Evolutionary conservation across 2,888 invertebrate species (phyloP).

Genomic region (Eudasyphora cyanicolor): DNA sequence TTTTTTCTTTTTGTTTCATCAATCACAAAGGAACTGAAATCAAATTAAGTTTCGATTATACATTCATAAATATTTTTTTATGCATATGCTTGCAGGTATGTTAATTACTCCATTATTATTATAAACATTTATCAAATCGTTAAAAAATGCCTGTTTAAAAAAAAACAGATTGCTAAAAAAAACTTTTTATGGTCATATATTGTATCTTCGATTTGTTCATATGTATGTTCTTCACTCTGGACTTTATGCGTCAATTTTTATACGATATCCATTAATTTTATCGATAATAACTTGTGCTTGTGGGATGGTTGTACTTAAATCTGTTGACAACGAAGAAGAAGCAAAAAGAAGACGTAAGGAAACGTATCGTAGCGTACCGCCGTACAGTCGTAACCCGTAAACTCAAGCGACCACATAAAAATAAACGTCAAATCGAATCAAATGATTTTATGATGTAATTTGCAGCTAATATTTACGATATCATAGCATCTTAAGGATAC

Average conservation of each 20-base stretch:
- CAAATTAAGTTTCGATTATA: background rate
- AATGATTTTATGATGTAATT: conserved; percentile 80
- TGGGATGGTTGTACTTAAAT: background rate
- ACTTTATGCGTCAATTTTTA: background rate
- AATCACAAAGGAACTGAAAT: background rate
- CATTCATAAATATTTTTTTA: background rate
- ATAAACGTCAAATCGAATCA: conserved; percentile 80
- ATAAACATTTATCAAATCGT: background rate
- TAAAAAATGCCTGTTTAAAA: background rate
- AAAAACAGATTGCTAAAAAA: background rate
- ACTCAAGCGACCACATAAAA: conserved; percentile 68
- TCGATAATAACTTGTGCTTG: background rate
- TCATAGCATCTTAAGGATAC: conserved; percentile 78
- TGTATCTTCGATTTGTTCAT: background rate
- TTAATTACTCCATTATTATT: background rate
- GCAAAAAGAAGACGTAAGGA: background rate
- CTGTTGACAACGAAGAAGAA: background rate
- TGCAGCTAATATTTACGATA: conserved; percentile 80
- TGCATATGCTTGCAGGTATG: background rate
- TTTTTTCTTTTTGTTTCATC: too few species aligned
- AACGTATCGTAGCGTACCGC: too few species aligned
- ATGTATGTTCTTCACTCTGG: too few species aligned
- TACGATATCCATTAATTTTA: conserved; percentile 17
- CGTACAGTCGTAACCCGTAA: background rate
- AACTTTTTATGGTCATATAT: background rate